Conservation (phyloP, 2,797 vertebrate genomes). For the Choloepus didactylus region DNA sequence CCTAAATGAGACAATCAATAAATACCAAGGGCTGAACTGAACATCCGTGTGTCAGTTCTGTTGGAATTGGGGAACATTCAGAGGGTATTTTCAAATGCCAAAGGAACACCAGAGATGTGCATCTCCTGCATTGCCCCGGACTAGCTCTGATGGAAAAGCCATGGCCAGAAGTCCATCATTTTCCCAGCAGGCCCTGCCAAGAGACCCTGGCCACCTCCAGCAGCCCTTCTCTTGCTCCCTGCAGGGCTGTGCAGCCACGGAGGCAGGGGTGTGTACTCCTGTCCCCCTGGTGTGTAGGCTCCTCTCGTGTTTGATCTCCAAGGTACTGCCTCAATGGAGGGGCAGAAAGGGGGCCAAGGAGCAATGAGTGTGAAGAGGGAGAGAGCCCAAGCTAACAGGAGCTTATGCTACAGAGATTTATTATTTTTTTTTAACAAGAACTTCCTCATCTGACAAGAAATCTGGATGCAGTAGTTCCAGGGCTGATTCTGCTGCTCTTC, state of each 20-base stretch:
- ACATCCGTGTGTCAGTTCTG: fast-evolving
- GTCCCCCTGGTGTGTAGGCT: fast-evolving
- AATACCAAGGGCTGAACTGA: not conserved
- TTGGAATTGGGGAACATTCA: not conserved
- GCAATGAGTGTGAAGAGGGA: not conserved
- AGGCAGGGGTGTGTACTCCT: fast-evolving
- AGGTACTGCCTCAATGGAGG: fast-evolving
- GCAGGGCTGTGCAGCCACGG: not conserved
- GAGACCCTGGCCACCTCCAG: fast-evolving
- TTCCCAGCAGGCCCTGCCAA: fast-evolving
- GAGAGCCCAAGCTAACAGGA: not conserved
- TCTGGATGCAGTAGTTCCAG: too few relatives aligned
- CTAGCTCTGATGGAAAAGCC: not conserved
- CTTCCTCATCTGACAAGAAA: not conserved
- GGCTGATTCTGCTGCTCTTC: too few relatives aligned
- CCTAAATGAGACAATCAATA: not conserved
- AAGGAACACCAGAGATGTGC: not conserved
- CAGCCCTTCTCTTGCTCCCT: fast-evolving
- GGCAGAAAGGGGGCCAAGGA: too few relatives aligned
- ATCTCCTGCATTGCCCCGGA: not conserved
- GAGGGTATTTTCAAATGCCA: not conserved
- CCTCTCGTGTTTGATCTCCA: fast-evolving
- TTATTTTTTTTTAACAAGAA: not conserved
- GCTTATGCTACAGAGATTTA: not conserved
- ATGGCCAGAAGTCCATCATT: fast-evolving